Conservation (phyloP, 2,797 vertebrate genomes). For the Babyrousa celebensis region DNA sequence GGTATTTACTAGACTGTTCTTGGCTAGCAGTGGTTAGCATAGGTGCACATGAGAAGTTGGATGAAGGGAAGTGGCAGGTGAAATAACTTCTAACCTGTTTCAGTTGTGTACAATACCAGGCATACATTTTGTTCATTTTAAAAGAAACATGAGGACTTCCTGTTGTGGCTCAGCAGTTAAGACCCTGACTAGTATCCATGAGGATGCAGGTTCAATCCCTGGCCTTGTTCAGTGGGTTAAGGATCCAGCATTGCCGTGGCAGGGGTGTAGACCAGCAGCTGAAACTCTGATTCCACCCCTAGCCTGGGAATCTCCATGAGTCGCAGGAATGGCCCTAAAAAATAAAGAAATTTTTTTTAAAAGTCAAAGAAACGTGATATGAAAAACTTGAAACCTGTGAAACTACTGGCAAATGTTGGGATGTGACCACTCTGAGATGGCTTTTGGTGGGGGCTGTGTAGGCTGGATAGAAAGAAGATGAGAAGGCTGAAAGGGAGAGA, state of each 20-base stretch:
- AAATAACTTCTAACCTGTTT: neutral
- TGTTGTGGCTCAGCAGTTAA: too few species aligned
- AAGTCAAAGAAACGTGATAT: neutral
- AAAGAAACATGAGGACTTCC: neutral
- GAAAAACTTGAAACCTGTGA: conserved; percentile 19
- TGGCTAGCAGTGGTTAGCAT: rapidly evolving
- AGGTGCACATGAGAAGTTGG: too few species aligned
- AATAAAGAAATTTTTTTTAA: too few species aligned
- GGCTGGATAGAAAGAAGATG: neutral
- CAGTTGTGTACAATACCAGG: neutral
- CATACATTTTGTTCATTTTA: neutral
- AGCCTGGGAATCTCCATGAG: too few species aligned
- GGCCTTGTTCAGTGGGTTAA: too few species aligned
- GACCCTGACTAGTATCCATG: too few species aligned
- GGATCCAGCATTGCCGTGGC: too few species aligned
- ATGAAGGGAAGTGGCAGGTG: neutral
- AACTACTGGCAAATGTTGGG: neutral
- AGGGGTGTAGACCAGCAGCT: too few species aligned
- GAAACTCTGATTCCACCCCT: too few species aligned
- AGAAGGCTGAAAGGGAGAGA: neutral
- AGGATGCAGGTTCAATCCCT: too few species aligned
- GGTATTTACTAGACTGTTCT: neutral
- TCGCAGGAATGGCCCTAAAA: too few species aligned
- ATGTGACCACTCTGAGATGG: neutral
- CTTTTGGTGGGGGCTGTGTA: neutral